These are phyloP conservation scores for Lontra canadensis DNA, from an alignment of 2,113 vertebrate species.

Conservation along the genomic window DNA sequence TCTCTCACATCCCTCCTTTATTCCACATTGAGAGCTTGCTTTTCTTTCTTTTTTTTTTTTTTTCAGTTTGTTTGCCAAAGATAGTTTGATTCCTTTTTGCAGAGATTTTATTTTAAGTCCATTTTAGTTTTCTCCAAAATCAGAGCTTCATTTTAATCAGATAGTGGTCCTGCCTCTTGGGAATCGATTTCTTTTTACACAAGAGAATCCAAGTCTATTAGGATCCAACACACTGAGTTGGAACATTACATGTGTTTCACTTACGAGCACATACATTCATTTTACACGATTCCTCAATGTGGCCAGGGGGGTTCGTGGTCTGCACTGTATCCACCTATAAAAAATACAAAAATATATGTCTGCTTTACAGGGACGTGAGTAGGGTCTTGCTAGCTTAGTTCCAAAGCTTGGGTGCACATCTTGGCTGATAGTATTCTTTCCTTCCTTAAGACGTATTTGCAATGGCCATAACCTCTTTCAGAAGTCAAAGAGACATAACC, in stretches of 20 bases:
- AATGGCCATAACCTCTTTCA: conserved; percentile 23
- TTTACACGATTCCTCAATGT: conserved; percentile 86
- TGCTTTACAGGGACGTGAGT: conserved; percentile 82
- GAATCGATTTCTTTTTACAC: conserved; percentile 78
- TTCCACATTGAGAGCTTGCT: conserved; percentile 47
- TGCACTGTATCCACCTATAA: conserved; percentile 86
- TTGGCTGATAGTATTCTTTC: conserved; percentile 50
- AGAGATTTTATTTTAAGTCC: neutral
- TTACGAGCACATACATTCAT: conserved; percentile 87
- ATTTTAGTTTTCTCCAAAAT: conserved; percentile 58
- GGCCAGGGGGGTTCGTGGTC: conserved; percentile 82
- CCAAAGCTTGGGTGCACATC: conserved; percentile 54
- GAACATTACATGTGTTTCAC: conserved; percentile 83
- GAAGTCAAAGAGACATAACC: conserved; percentile 22
- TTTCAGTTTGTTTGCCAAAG: conserved; percentile 61
- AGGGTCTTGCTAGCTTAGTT: conserved; percentile 75
- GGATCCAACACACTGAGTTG: conserved; percentile 84
- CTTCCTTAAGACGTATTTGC: conserved; percentile 51
- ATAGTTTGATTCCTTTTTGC: conserved; percentile 63
- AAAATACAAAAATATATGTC: conserved; percentile 87
- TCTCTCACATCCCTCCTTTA: conserved; percentile 74
- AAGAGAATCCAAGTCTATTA: conserved; percentile 74
- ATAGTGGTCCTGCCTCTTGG: conserved; percentile 77
- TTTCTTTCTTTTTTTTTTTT: neutral
- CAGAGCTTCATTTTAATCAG: conserved; percentile 72